Conservation (phyloP, 2,113 vertebrate genomes). For the Rhinoderma darwinii region DNA sequence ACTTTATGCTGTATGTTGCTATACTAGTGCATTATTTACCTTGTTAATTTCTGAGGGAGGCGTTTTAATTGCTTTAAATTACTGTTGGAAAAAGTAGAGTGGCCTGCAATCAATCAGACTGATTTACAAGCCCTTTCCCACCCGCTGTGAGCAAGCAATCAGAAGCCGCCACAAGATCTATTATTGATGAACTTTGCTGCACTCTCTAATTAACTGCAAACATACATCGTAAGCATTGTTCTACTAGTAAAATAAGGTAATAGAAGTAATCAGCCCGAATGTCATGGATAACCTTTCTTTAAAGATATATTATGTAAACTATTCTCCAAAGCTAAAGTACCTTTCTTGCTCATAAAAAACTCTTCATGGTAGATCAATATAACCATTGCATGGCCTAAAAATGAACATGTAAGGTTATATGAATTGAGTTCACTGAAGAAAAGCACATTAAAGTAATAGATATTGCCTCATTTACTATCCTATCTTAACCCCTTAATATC, state of each 20-base stretch:
- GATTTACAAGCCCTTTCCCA: constrained; percentile 71
- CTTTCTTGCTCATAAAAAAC: neutral
- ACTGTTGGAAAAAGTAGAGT: constrained; percentile 67
- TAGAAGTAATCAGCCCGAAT: constrained; percentile 56
- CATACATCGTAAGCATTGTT: constrained; percentile 64
- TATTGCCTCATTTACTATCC: neutral
- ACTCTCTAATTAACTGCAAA: constrained; percentile 81
- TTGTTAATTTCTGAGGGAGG: constrained; percentile 65
- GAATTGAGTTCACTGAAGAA: neutral
- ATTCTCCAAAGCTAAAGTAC: constrained; percentile 37
- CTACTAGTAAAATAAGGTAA: constrained; percentile 23
- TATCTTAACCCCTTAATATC: no score
- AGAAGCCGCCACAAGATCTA: constrained; percentile 76
- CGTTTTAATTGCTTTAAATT: constrained; percentile 70
- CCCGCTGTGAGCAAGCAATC: constrained; percentile 76
- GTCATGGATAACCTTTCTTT: constrained; percentile 52
- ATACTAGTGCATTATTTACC: constrained; percentile 66
- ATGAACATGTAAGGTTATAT: neutral
- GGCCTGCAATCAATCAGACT: constrained; percentile 73
- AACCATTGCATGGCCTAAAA: neutral
- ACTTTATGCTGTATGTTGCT: neutral
- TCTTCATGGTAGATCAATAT: neutral
- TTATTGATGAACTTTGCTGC: constrained; percentile 86
- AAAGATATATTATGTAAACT: constrained; percentile 50
- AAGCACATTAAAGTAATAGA: neutral